These are phyloP conservation scores for Paracentrotus lividus DNA, from an alignment of 53 echinoderm and acorn worm species.

Conservation along the genomic window DNA sequence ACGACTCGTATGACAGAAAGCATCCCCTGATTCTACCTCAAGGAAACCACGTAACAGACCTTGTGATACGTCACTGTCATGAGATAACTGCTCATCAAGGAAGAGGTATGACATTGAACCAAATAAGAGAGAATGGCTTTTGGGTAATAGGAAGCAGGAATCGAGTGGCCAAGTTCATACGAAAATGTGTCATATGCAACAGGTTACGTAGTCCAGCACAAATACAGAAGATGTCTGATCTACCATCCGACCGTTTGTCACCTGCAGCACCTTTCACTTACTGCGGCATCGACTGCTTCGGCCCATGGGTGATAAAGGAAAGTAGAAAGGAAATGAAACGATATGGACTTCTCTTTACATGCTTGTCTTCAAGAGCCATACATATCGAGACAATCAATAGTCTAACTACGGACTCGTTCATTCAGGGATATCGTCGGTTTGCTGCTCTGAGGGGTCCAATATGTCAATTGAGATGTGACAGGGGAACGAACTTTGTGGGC, in stretches of 20 bases:
- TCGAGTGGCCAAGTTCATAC: slow-evolving; percentile 64
- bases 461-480: slow-evolving; percentile 72
- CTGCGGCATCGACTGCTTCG: slow-evolving; percentile 78
- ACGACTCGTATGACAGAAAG: slow-evolving; percentile 65
- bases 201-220: slow-evolving; percentile 67
- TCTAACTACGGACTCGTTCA: slow-evolving; percentile 72
- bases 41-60: slow-evolving; percentile 70
- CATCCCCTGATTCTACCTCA: slow-evolving; percentile 78
- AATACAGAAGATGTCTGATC: slow-evolving; percentile 75
- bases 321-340: slow-evolving; percentile 72
- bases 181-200: slow-evolving; percentile 67
- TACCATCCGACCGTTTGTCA: slow-evolving; percentile 72
- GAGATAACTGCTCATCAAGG: slow-evolving; percentile 73
- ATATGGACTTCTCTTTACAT: slow-evolving; percentile 72
- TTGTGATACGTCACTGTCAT: slow-evolving; percentile 76
- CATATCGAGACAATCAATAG: slow-evolving; percentile 68
- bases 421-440: slow-evolving; percentile 37
- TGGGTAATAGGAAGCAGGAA: slow-evolving; percentile 61
- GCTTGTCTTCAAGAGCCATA: slow-evolving; percentile 55
- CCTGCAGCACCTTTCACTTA: slow-evolving; percentile 73
- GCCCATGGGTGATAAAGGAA: slow-evolving; percentile 70
- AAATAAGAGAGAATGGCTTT: too few species aligned
- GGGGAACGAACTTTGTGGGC: slow-evolving; percentile 79
- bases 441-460: slow-evolving; percentile 33
- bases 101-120: slow-evolving; percentile 69